These are phyloP conservation scores for Callospermophilus lateralis DNA, from an alignment of 2,113 vertebrate species.

Conservation along the genomic window DNA sequence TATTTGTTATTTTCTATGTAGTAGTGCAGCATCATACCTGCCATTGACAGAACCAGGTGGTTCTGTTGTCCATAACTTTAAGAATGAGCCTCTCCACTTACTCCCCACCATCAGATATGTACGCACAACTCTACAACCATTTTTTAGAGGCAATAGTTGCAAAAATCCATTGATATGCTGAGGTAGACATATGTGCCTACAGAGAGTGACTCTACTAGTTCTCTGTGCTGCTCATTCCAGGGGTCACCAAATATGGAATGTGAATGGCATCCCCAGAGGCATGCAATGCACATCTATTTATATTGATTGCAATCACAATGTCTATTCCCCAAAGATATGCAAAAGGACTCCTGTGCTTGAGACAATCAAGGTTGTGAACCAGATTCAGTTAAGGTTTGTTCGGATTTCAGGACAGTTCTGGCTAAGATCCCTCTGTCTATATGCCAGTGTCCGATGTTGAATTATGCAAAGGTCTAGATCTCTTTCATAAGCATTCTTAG, in stretches of 20 bases:
- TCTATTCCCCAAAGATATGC: neutral
- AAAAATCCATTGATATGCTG: neutral
- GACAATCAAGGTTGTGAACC: neutral
- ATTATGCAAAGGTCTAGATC: neutral
- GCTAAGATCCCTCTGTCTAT: neutral
- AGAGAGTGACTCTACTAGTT: neutral
- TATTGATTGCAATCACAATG: neutral
- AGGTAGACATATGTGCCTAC: neutral
- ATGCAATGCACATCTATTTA: neutral
- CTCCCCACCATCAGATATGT: neutral
- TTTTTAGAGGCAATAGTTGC: neutral
- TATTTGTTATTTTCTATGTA: neutral
- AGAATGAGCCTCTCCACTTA: neutral
- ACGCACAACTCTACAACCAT: neutral
- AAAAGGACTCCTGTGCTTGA: neutral
- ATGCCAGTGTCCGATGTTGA: neutral
- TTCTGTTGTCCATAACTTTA: neutral
- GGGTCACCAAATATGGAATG: neutral
- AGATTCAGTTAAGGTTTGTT: neutral
- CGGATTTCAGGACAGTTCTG: neutral
- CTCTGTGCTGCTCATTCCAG: neutral
- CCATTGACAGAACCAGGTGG: neutral
- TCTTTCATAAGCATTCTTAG: neutral
- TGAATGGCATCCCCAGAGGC: neutral
- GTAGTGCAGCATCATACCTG: neutral